phyloP scores from a whole-genome alignment of 2,888 invertebrate genomes.

The Ceramica pisi region DNA sequence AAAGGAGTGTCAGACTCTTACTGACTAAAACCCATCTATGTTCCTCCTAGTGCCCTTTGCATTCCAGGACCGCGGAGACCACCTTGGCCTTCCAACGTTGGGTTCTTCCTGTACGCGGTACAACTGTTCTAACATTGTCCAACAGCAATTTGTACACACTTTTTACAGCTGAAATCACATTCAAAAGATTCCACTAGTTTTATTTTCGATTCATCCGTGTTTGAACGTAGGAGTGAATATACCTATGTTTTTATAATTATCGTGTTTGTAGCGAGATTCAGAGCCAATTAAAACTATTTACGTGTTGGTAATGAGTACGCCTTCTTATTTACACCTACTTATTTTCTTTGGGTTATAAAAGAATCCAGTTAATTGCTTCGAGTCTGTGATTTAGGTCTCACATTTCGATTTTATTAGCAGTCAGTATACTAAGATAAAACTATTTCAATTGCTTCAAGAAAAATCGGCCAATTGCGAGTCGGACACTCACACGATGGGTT shows the following conservation, averaged over 20 bases:
- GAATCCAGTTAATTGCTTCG: background rate
- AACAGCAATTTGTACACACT: conserved; percentile 6
- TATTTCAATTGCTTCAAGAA: no score
- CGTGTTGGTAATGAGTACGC: conserved; percentile 1
- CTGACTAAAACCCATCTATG: no score
- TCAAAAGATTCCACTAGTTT: conserved; percentile 11
- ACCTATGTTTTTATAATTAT: background rate
- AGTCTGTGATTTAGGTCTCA: background rate
- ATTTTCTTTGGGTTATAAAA: background rate
- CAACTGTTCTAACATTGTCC: background rate
- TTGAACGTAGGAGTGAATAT: background rate
- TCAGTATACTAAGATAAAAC: no score
- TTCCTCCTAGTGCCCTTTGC: no score
- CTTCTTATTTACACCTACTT: conserved; percentile 1
- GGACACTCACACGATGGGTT: no score
- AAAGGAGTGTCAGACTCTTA: no score
- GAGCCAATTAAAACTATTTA: conserved; percentile 10
- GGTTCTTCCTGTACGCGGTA: no score
- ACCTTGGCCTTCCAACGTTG: no score
- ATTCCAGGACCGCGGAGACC: no score
- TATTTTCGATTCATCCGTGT: conserved; percentile 14
- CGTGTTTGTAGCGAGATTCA: background rate
- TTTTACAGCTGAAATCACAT: conserved; percentile 12
- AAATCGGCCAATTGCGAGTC: no score
- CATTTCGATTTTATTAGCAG: conserved; percentile 4